Evolutionary conservation across 1,140 invertebrate species (phyloP).

Genomic region (Mesaphorura yosii): DNA sequence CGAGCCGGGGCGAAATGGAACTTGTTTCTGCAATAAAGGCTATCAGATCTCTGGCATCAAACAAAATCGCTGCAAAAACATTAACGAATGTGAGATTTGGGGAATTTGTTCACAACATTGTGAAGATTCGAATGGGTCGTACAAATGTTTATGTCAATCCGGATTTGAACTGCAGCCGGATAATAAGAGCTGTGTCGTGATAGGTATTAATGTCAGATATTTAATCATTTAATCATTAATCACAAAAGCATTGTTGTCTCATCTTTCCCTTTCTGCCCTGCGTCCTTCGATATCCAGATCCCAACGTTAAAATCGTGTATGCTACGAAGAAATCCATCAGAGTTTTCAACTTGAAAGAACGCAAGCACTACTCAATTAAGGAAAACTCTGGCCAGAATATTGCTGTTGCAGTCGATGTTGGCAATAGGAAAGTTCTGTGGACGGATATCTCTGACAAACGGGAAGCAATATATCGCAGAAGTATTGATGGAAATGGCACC

Average conservation of each 20-base stretch:
- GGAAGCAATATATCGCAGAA: constrained; percentile 51
- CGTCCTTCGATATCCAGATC: constrained; percentile 3
- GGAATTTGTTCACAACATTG: constrained; percentile 73
- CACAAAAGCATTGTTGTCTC: not conserved
- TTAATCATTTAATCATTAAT: not conserved
- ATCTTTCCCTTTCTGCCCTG: not conserved
- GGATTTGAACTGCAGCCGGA: constrained; percentile 42
- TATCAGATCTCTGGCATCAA: too few relatives aligned
- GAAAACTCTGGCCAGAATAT: constrained; percentile 42
- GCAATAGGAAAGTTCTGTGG: constrained; percentile 54
- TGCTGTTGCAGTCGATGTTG: constrained; percentile 51
- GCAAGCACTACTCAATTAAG: not conserved
- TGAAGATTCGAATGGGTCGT: constrained; percentile 65
- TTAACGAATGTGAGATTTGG: constrained; percentile 52
- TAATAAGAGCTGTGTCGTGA: constrained; percentile 18
- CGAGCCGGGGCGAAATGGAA: too few relatives aligned
- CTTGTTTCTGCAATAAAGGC: too few relatives aligned
- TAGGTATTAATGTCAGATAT: constrained; percentile 8
- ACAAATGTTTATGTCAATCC: constrained; percentile 59
- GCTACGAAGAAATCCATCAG: constrained; percentile 17
- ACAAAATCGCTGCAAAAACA: too few relatives aligned
- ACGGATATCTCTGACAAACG: constrained; percentile 51
- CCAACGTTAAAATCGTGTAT: constrained; percentile 5
- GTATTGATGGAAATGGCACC: constrained; percentile 43
- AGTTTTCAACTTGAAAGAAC: not conserved